A percentile compares a stretch with the other conserved stretches of the same genome.
These are phyloP conservation scores for Nephrocerus scutellatus DNA, from an alignment of 2,888 invertebrate species.

Conservation along the genomic window DNA sequence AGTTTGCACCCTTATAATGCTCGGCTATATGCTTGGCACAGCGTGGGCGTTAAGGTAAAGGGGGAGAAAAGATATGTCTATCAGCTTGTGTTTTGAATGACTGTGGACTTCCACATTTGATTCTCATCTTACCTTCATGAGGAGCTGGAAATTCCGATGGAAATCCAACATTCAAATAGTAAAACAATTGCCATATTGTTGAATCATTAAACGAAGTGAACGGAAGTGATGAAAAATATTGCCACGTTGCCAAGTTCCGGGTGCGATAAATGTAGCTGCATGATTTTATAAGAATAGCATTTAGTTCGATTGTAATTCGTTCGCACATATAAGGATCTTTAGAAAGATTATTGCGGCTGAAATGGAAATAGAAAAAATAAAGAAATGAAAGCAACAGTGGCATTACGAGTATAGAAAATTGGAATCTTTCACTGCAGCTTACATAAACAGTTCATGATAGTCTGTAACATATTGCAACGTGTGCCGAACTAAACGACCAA, in stretches of 20 bases:
- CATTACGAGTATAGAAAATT: background rate
- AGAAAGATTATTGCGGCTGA: constrained; percentile 38
- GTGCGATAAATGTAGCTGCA: constrained; percentile 64
- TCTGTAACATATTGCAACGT: constrained; percentile 67
- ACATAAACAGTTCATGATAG: constrained; percentile 47
- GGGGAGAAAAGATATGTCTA: too few relatives aligned
- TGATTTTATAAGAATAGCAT: constrained; percentile 63
- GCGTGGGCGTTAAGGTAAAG: too few relatives aligned
- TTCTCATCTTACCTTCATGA: constrained; percentile 23
- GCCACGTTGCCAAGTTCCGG: constrained; percentile 69
- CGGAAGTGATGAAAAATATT: constrained; percentile 71
- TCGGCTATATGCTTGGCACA: too few relatives aligned
- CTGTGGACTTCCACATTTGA: too few relatives aligned
- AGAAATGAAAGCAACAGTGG: too few relatives aligned
- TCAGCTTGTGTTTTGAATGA: too few relatives aligned
- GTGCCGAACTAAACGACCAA: constrained; percentile 62
- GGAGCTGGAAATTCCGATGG: constrained; percentile 36
- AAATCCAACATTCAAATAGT: constrained; percentile 55
- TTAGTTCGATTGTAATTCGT: constrained; percentile 64
- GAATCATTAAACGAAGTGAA: constrained; percentile 54
- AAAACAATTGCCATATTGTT: constrained; percentile 61
- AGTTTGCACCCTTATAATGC: too few relatives aligned
- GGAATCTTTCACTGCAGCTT: constrained; percentile 13
- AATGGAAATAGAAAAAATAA: too few relatives aligned
- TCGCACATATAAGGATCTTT: constrained; percentile 50